Evolutionary conservation across 2,797 vertebrate species (phyloP), one percentile per base, ranked within the genome.

Genomic region (Cercopithecus hamlyni): DNA sequence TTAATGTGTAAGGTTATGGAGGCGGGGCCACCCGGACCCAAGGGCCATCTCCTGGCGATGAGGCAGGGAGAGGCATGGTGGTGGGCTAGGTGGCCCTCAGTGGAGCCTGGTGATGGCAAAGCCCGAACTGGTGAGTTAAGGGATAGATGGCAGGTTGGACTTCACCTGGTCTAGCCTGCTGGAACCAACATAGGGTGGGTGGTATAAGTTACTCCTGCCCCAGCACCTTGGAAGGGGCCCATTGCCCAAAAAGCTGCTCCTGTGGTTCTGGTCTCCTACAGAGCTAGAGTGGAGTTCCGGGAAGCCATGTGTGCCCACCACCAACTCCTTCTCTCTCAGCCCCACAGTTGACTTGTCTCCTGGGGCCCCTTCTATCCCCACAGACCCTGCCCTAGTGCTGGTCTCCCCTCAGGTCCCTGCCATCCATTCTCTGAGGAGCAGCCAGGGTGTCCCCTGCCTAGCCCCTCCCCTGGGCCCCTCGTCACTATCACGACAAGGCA

Each of bases 71-170:
- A 4, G 36, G 26, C 20, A 20, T 19, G 22, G n/a, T 64, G 52
- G 61, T 4, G 24, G 27, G 30, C 1, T 12, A 14, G 30, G 77
- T 0, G 4, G 41, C 22, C 43, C 8, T 39, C 70, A 36, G 45
- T 19, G 30, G 52, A 80, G 22, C 39, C 27, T 85, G 24, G 24
- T 9, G 67, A 77, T 17, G 24, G 72, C 27, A 26, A 70, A 89
- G 50, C 24, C 81, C 75, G 27, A 45, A 79, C 58, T 43, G 8
- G 24, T 36, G 70, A 73, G 41, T 26, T 41, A 27, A 70, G 43
- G 36, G 52, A 24, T 22, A 64, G 20, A 6, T 26, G 50, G 27
- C 13, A 0, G 0, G 4, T 10, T 2, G 0, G 36, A 20, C 77
- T 86, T 57, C 72, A 64, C 30, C 13, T 14, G 48, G 30, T 45